Evolutionary conservation across 2,888 invertebrate species (phyloP), one percentile per base, ranked within the genome.

Genomic region (Lithophane ornitopus): DNA sequence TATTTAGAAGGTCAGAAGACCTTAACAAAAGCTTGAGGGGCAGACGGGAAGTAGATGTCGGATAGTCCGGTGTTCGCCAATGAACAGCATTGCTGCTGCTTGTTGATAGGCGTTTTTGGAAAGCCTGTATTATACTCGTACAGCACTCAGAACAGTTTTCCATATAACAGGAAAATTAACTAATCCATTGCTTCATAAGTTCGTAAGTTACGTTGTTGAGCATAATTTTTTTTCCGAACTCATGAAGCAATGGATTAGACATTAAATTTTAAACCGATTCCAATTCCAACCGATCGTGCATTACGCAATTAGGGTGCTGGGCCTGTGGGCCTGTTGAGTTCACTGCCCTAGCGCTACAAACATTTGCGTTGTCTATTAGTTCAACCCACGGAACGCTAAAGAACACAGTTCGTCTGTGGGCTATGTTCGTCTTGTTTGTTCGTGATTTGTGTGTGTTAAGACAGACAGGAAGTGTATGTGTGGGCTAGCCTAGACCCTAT

Each of bases 291-390:
- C n/a, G n/a, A n/a, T n/a, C n/a, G n/a, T n/a, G n/a, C n/a, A n/a
- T n/a, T n/a, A n/a, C n/a, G n/a, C n/a, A n/a, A n/a, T n/a, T n/a
- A n/a, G n/a, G n/a, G n/a, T n/a, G n/a, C n/a, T n/a, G n/a, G n/a
- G n/a, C n/a, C n/a, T n/a, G n/a, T n/a, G 65, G 82, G 78, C 58
- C 79, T 12, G n/a, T 12, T 19, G 52, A 52, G 78, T 82, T 63
- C 62, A 77, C 52, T 77, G 46, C 46, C 77, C 61, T 67, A 34
- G 14, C 34, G 28, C 19, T 14, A 56, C 78, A 58, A 68, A 79
- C 77, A 59, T 79, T 79, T 82, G 68, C 63, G 14, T 78, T 28
- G 26, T 58, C 62, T 79, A 58, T 79, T 79, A 68, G 56, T 58
- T 28, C 61, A 54, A 34, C 54, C 78, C 49, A 67, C 78, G 61